Base-by-base conservation (phyloP, 2,797 vertebrate genomes). In the Galago senegalensis region DNA sequence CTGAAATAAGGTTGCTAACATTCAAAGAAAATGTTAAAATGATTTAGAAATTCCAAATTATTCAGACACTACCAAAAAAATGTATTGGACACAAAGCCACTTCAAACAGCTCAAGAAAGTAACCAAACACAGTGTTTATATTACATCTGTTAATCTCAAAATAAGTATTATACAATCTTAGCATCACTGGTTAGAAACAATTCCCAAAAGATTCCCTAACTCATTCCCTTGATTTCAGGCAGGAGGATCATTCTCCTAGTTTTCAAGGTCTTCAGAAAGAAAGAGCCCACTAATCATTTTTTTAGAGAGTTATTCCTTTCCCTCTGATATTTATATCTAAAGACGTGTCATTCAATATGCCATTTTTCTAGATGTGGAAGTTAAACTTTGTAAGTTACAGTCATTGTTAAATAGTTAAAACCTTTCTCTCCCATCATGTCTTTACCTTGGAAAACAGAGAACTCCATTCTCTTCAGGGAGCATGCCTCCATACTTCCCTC, bases 1-100 rank as follows among this genome's bases (percentile, higher is more conserved):
- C 1, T 89, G 13, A 93, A 77, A 88, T 37, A 83, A 63, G 4
- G 9, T 56, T 81, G 9, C 10, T 82, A 89, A 90, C 67, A 37
- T 49, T 81, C 21, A 75, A 89, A 40, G 60, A 83, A 91, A 89
- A 81, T 31, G 23, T 46, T 23, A 27, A 85, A 89, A 77, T 79
- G 67, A 43, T 91, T 94, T 80, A 87, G 53, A 87, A 93, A 95
- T 80, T 69, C 31, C 34, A 58, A 27, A 83, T 93, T 89, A 93
- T 60, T 96, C 27, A 58, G 58, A 70, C 18, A 89, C 14, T 25
- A 72, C 8, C 49, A 53, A 53, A 88, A 37, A 92, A n/a, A 12
- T 10, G 60, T 25, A 77, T 61, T n/a, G 4, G 56, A 86, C 56
- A 69, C 37, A 25, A 87, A 92, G 27, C 27, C 92, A 79, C 20